phyloP scores from a whole-genome alignment of 2,888 invertebrate genomes.

The Oscheius sp. region DNA sequence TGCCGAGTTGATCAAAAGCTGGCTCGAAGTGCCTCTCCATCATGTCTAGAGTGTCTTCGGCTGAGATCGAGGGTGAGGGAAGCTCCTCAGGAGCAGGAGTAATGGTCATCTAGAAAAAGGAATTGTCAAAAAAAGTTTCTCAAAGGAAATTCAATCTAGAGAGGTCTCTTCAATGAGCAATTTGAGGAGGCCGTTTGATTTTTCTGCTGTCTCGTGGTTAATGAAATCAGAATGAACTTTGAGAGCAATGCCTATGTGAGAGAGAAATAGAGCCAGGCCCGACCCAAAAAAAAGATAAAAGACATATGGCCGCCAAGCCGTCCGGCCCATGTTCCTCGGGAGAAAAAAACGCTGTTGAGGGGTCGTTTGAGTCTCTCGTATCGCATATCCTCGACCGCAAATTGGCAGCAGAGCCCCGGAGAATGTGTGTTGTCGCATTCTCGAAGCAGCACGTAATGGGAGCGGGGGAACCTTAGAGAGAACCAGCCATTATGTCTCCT shows the following conservation, averaged over 20 bases:
- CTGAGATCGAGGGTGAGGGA: slow-evolving; percentile 19
- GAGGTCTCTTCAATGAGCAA: background rate
- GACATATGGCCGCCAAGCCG: no score
- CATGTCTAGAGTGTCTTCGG: slow-evolving; percentile 46
- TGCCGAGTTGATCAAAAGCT: slow-evolving; percentile 64
- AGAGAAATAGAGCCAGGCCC: background rate
- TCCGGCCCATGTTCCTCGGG: background rate
- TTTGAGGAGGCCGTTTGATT: background rate
- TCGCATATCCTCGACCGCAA: slow-evolving; percentile 3
- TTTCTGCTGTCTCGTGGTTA: no score
- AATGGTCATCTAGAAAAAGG: slow-evolving; percentile 34
- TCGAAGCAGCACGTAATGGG: slow-evolving; percentile 15
- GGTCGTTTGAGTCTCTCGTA: background rate
- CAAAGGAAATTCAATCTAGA: background rate
- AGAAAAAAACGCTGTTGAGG: background rate
- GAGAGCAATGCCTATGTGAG: no score
- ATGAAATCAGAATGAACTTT: no score
- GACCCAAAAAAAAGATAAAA: no score
- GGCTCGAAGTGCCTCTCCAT: slow-evolving; percentile 62
- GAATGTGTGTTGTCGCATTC: slow-evolving; percentile 21
- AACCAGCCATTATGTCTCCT: background rate
- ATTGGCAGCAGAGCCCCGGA: slow-evolving; percentile 12
- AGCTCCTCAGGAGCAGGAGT: slow-evolving; percentile 3
- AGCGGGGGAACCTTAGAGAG: background rate
- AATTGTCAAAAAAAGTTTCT: background rate